Conservation (phyloP, 2,888 invertebrate species). For the Agrotis segetum region DNA sequence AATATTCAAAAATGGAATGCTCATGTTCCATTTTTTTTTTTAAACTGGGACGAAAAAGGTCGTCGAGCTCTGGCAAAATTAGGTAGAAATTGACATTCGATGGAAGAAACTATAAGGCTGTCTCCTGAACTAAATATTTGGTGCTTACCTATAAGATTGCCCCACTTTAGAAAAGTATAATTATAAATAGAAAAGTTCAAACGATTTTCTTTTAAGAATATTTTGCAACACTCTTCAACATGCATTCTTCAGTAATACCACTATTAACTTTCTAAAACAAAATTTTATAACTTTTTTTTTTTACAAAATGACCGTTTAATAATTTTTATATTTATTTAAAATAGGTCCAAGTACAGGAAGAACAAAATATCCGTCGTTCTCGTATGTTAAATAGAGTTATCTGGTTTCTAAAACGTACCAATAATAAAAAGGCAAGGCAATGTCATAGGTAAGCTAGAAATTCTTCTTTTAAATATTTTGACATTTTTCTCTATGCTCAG, state of each 20-base stretch:
- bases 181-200: background rate
- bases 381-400: conserved; percentile 3
- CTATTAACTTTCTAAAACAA: background rate
- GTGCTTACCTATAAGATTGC: conserved; percentile 1
- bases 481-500: no score
- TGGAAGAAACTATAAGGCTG: background rate
- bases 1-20: background rate
- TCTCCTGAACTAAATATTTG: background rate
- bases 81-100: background rate
- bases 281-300: background rate
- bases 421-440: conserved; percentile 15
- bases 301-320: background rate
- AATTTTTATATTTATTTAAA: conserved; percentile 1
- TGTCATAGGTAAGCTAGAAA: conserved; percentile 9
- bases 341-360: background rate
- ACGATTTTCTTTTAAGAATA: background rate
- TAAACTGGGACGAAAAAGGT: conserved; percentile 2
- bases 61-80: background rate
- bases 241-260: background rate
- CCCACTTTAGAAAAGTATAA: background rate
- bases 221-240: background rate
- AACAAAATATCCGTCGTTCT: conserved; percentile 2
- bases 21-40: no score
- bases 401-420: background rate
- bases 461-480: no score